These are phyloP conservation scores for Corythoichthys haematopterus DNA, from an alignment of 2,113 vertebrate species.

Conservation along the genomic window DNA sequence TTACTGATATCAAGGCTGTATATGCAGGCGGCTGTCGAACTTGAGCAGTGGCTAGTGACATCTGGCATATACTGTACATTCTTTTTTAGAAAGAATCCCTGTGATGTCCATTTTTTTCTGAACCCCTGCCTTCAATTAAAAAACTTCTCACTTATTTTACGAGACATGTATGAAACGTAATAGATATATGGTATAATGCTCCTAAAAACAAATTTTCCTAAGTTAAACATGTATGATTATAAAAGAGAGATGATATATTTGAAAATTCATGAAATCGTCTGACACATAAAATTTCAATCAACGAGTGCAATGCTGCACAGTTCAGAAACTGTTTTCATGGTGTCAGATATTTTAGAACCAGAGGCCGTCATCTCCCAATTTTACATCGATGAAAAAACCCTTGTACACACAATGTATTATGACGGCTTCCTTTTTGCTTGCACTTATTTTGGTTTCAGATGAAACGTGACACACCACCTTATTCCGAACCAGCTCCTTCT, in stretches of 20 bases:
- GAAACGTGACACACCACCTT: constrained; percentile 58
- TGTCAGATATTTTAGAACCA: not conserved
- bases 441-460: constrained; percentile 46
- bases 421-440: not conserved
- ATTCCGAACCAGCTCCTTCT: constrained; percentile 54
- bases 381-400: not conserved
- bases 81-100: no score
- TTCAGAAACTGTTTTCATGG: not conserved
- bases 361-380: not conserved
- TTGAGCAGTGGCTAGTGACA: no score
- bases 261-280: not conserved
- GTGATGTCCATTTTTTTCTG: no score
- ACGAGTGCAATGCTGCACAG: not conserved
- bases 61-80: no score
- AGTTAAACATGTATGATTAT: not conserved
- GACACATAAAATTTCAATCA: not conserved
- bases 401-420: not conserved
- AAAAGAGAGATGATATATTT: not conserved
- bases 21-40: no score
- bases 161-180: no score
- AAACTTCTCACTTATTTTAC: no score
- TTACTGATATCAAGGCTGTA: no score
- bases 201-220: no score
- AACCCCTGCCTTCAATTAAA: no score
- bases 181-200: no score